A percentile compares a stretch with the other conserved stretches of the same genome.
Conservation (phyloP, 2,113 vertebrate species). For the Proterorhinus semilunaris region DNA sequence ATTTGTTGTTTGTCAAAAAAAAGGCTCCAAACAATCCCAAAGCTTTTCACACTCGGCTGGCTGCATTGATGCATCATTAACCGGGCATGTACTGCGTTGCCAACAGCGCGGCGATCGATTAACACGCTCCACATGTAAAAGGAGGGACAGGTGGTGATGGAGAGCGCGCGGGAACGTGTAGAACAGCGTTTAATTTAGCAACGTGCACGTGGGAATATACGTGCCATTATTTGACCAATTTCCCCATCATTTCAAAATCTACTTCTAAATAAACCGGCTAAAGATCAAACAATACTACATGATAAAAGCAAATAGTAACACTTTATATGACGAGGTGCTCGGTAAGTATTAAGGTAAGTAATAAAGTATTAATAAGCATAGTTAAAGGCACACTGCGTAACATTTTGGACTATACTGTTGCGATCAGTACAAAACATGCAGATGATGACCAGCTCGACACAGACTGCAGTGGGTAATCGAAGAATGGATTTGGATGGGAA, state of each 20-base stretch:
- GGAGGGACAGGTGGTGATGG: conserved; percentile 31
- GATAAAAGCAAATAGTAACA: too few relatives aligned
- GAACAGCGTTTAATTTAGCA: conserved; percentile 44
- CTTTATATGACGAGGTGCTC: too few relatives aligned
- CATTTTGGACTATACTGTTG: too few relatives aligned
- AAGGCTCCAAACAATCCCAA: background rate
- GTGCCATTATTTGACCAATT: conserved; percentile 48
- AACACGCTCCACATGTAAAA: conserved; percentile 56
- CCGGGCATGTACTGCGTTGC: conserved; percentile 26
- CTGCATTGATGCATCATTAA: conserved; percentile 30
- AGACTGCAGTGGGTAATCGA: too few relatives aligned
- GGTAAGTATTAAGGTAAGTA: too few relatives aligned
- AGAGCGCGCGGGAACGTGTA: conserved; percentile 40
- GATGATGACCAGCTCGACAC: too few relatives aligned
- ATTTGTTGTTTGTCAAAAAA: conserved; percentile 9
- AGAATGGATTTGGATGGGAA: too few relatives aligned
- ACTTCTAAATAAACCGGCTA: too few relatives aligned
- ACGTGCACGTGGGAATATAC: conserved; percentile 55
- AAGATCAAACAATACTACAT: too few relatives aligned
- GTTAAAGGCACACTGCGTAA: too few relatives aligned
- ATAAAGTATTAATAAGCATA: too few relatives aligned
- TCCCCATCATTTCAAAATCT: background rate
- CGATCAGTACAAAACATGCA: too few relatives aligned
- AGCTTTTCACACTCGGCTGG: background rate
- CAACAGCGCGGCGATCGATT: conserved; percentile 54